Percentiles rank a stretch among this genome's conserved stretches.
phyloP scores from a whole-genome alignment of 1,140 invertebrate genomes.

The Spodoptera frugiperda region DNA sequence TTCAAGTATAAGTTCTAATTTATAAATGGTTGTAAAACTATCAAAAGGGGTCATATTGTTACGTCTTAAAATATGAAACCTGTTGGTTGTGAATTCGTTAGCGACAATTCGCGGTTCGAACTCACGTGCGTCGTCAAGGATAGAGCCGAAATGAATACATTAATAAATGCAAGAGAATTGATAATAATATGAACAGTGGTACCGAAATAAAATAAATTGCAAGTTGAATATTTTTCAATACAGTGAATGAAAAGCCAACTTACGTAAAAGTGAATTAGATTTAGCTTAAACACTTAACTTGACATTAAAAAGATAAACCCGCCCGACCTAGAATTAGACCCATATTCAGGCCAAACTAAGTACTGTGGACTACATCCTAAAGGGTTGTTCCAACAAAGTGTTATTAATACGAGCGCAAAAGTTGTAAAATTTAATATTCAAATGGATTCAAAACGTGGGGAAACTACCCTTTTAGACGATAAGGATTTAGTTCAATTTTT shows the following conservation, averaged over 20 bases:
- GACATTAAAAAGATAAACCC: slow-evolving; percentile 1
- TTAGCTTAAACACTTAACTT: background rate
- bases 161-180: too few species aligned
- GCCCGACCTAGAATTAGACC: background rate
- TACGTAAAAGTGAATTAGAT: background rate
- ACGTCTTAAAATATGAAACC: background rate
- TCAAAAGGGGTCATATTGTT: background rate
- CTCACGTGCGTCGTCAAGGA: too few species aligned
- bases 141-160: too few species aligned
- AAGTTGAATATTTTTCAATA: too few species aligned
- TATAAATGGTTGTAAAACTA: too few species aligned
- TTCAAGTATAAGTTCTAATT: background rate
- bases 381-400: slow-evolving; percentile 4
- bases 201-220: too few species aligned
- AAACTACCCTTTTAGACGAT: slow-evolving; percentile 33
- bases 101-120: too few species aligned
- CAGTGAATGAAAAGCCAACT: too few species aligned
- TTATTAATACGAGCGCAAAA: slow-evolving; percentile 19
- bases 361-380: slow-evolving; percentile 13
- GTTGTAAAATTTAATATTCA: slow-evolving; percentile 28
- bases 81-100: background rate
- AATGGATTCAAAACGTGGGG: background rate
- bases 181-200: too few species aligned
- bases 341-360: background rate
- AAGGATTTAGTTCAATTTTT: slow-evolving; percentile 25